Evolutionary conservation across 2,888 invertebrate genomes (phyloP).

Genomic region (Dusona sp.): DNA sequence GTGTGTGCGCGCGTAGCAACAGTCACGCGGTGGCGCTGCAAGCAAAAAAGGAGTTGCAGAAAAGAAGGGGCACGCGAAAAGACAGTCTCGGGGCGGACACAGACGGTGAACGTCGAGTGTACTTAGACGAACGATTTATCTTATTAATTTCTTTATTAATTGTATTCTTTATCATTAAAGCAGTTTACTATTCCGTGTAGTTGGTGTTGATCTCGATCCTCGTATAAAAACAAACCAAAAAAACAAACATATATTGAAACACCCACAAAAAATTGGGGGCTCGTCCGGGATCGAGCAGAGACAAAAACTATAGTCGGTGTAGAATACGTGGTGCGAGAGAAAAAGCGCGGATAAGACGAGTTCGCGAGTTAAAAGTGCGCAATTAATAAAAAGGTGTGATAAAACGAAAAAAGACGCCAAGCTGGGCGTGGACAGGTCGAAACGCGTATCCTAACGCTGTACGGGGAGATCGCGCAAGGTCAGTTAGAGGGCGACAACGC

Average conservation of each 20-base stretch:
- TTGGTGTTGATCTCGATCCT: not conserved
- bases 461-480: slow-evolving; percentile 26
- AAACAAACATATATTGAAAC: slow-evolving; percentile 19
- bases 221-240: not conserved
- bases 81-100: not conserved
- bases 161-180: too few species aligned
- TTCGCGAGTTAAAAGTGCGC: slow-evolving; percentile 29
- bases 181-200: too few species aligned
- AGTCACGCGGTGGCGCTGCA: too few species aligned
- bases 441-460: slow-evolving; percentile 23
- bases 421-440: slow-evolving; percentile 29
- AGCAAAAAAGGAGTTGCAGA: too few species aligned
- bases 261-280: slow-evolving; percentile 55
- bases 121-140: too few species aligned
- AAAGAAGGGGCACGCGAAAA: not conserved
- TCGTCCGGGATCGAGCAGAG: slow-evolving; percentile 50
- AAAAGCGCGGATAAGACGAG: slow-evolving; percentile 38
- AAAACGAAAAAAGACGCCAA: slow-evolving; percentile 30
- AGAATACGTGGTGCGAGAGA: not conserved
- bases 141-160: too few species aligned
- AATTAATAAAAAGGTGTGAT: not conserved
- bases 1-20: not conserved
- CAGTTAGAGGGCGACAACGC: slow-evolving; percentile 30
- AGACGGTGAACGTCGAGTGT: too few species aligned
- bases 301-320: slow-evolving; percentile 13